These are phyloP conservation scores for Urechis unicinctus DNA, from an alignment of 2,888 invertebrate genomes.

Conservation along the genomic window DNA sequence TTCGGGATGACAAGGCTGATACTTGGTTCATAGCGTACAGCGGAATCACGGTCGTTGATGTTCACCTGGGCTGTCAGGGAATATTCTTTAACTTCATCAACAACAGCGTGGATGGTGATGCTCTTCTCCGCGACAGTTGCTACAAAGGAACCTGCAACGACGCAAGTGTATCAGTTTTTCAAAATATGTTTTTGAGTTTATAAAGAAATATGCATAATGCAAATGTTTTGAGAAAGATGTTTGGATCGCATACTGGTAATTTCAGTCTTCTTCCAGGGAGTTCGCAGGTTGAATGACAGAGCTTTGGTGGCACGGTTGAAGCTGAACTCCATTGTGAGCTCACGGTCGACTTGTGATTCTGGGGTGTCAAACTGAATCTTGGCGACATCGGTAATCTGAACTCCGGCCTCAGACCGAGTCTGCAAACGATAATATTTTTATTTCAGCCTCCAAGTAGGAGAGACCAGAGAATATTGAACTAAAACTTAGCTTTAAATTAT, in stretches of 20 bases:
- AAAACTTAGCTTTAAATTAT: no score
- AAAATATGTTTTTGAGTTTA: no score
- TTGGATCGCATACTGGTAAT: no score
- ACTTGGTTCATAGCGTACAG: slow-evolving; percentile 23
- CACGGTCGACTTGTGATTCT: slow-evolving; percentile 66
- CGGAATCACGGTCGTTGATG: slow-evolving; percentile 19
- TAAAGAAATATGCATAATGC: no score
- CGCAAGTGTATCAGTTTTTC: not conserved
- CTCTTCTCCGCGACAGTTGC: slow-evolving; percentile 22
- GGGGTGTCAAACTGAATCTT: slow-evolving; percentile 67
- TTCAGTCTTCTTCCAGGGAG: slow-evolving; percentile 21
- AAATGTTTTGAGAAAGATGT: no score
- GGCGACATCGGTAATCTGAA: not conserved
- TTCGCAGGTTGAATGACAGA: slow-evolving; percentile 11
- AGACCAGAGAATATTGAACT: no score
- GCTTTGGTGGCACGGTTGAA: slow-evolving; percentile 19
- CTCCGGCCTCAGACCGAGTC: not conserved
- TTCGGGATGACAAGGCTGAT: slow-evolving; percentile 11
- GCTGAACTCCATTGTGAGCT: slow-evolving; percentile 49
- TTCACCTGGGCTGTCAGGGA: slow-evolving; percentile 27
- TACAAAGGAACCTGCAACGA: slow-evolving; percentile 5
- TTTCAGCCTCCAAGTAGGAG: not conserved
- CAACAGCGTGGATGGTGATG: slow-evolving; percentile 21
- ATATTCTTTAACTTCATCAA: slow-evolving; percentile 28
- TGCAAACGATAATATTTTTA: not conserved